Evolutionary conservation across 23 tunicate genomes (phyloP).

Genomic region (Halocynthia roretzi): DNA sequence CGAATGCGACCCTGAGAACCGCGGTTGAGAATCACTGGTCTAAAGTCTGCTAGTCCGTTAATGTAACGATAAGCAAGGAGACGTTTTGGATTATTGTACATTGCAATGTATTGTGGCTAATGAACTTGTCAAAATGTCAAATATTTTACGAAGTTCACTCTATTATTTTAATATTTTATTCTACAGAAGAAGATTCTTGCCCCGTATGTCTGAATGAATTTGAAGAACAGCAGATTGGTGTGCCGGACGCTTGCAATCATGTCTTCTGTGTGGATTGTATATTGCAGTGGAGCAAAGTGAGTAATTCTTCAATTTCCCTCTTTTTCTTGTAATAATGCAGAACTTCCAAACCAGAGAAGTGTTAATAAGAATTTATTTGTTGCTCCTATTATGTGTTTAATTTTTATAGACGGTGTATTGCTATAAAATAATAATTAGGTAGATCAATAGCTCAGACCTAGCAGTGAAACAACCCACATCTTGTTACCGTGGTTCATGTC

Average conservation of each 20-base stretch:
- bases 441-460: too few species aligned
- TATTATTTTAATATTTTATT: neutral
- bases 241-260: conserved; percentile 66
- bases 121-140: too few species aligned
- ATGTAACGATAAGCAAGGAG: too few species aligned
- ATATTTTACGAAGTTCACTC: neutral
- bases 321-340: too few species aligned
- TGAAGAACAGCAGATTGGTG: conserved; percentile 57
- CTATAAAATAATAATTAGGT: too few species aligned
- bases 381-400: neutral
- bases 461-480: too few species aligned
- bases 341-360: neutral
- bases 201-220: conserved; percentile 78
- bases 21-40: too few species aligned
- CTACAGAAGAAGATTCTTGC: conserved; percentile 47
- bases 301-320: neutral
- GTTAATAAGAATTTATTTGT: neutral
- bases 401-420: neutral
- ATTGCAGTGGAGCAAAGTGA: conserved; percentile 79
- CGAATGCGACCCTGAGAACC: too few species aligned
- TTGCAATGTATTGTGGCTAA: too few species aligned
- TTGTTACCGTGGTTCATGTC: too few species aligned
- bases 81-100: too few species aligned
- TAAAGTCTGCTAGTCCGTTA: too few species aligned
- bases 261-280: conserved; percentile 81